Evolutionary conservation across 2,888 invertebrate genomes (phyloP).

Genomic region (Aleiodes testaceus): DNA sequence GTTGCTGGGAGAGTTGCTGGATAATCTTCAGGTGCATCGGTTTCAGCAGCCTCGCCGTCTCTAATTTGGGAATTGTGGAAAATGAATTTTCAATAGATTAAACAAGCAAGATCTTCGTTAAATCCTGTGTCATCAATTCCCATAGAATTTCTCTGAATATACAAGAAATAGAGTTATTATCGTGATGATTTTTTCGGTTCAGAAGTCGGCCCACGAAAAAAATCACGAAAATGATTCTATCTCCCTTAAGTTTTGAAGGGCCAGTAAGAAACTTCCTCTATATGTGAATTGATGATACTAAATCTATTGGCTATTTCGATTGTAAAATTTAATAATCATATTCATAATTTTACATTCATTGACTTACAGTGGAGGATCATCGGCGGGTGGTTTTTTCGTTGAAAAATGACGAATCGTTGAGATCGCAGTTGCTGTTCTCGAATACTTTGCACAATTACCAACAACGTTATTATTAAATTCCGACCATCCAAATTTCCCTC

Average conservation of each 20-base stretch:
- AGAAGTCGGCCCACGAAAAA: too few species aligned
- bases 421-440: constrained; percentile 48
- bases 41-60: constrained; percentile 29
- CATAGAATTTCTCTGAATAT: too few species aligned
- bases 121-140: too few species aligned
- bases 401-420: constrained; percentile 57
- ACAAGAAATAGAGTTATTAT: too few species aligned
- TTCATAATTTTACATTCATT: not conserved
- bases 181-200: too few species aligned
- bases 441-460: constrained; percentile 45
- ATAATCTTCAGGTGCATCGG: constrained; percentile 63
- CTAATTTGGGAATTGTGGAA: not conserved
- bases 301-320: not conserved
- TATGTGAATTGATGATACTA: constrained; percentile 4
- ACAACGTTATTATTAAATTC: constrained; percentile 36
- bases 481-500: constrained; percentile 43
- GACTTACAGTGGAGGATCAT: constrained; percentile 57
- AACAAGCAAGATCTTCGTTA: too few species aligned
- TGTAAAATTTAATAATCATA: not conserved
- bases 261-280: constrained; percentile 25
- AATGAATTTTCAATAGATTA: too few species aligned
- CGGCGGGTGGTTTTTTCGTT: constrained; percentile 55
- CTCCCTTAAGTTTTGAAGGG: too few species aligned
- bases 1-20: constrained; percentile 82
- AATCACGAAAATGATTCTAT: too few species aligned